A percentile compares a stretch with the other conserved stretches of the same genome.
These are phyloP conservation scores for Odocoileus hemionus DNA, from an alignment of 2,113 vertebrate species.

Conservation along the genomic window DNA sequence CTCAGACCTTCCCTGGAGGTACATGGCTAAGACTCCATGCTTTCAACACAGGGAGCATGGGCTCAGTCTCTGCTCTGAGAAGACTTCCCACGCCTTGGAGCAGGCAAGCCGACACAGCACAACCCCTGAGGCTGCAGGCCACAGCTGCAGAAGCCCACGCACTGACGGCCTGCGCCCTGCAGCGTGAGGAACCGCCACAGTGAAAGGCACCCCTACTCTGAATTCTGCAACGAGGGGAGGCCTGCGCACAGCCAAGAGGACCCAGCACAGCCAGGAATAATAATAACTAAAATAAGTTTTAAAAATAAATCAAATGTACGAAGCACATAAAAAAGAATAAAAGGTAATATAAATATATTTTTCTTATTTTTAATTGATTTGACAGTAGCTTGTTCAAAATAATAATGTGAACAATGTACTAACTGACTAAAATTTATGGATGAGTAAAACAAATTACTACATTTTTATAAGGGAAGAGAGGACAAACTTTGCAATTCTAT, in stretches of 20 bases:
- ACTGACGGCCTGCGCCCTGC: background rate
- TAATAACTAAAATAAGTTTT: background rate
- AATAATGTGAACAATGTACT: background rate
- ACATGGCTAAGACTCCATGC: background rate
- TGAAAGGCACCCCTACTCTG: background rate
- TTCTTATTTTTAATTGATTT: background rate
- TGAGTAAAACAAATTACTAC: background rate
- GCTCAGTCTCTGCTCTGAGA: background rate
- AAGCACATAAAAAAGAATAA: background rate
- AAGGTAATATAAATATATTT: background rate
- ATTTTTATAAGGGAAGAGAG: background rate
- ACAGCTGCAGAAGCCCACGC: background rate
- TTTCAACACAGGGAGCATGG: background rate
- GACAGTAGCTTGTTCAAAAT: background rate
- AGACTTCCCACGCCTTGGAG: background rate
- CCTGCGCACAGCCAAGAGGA: background rate
- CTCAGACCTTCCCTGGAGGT: background rate
- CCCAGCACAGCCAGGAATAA: background rate
- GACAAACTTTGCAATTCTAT: too few species aligned
- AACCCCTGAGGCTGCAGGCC: background rate
- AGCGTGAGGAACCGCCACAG: fast-evolving
- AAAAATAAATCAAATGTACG: background rate
- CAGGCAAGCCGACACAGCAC: background rate
- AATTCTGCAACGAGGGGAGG: background rate
- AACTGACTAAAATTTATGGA: background rate